Base-by-base conservation (phyloP, 1,140 invertebrate genomes). In the Lordiphosa stackelbergi region DNA sequence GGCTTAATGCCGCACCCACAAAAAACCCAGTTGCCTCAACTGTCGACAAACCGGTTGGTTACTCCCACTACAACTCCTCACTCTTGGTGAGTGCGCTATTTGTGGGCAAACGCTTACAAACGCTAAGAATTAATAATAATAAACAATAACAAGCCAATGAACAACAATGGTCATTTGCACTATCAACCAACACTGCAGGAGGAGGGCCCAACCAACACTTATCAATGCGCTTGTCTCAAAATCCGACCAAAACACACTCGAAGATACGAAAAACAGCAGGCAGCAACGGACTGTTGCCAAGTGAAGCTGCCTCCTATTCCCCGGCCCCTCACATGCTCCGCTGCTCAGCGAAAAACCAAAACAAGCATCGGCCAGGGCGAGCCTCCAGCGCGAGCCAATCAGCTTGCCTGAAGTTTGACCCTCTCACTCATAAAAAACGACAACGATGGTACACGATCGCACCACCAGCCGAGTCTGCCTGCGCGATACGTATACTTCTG, bases 291-390 rank as follows among this genome's bases (percentile, higher is more conserved):
- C 54, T 83, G 77, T 83, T 83, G 77, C 58, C 69, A 83, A 59
- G 75, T 60, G 28, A 31, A 31, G 53, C 35, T 24, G 12, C n/a
- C 22, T 1, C 5, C 11, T 9, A 22, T 22, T 35, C 40, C 40
- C 3, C n/a, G 5, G 8, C 22, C 22, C 57, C 0, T 5, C 35
- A 36, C 7, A n/a, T 7, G 5, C 11, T 2, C 24, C 12, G 7
- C n/a, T 6, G 22, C 16, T 5, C 35, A 8, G 40, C 38, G 69
- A 77, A 83, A 83, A 83, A 83, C 73, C 77, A 83, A 83, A 83
- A 83, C 77, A 83, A 83, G 64, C 28, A 31, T 31, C 58, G 78
- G 42, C 77, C 73, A 77, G 78, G 78, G 45, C 77, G 78, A 84
- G 78, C 78, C 77, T 77, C 78, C 78, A 19, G 34, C 9, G 5